These are phyloP conservation scores for Xylophagus ater DNA, from an alignment of 2,888 invertebrate species.

Conservation along the genomic window DNA sequence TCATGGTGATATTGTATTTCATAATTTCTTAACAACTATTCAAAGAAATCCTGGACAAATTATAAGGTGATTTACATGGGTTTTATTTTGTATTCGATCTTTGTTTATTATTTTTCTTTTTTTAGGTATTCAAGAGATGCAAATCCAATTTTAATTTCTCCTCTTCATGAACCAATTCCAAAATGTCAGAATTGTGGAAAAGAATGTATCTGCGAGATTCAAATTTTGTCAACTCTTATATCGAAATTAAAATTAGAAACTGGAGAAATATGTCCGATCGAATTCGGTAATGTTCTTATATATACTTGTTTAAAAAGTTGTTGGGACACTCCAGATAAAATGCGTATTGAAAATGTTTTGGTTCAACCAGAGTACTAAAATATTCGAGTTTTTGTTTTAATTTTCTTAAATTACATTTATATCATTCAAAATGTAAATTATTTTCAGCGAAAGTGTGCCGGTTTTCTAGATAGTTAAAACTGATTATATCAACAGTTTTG, in stretches of 20 bases:
- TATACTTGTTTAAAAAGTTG: conserved; percentile 78
- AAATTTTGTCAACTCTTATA: conserved; percentile 71
- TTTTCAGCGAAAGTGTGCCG: too few relatives aligned
- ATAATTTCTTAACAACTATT: conserved; percentile 62
- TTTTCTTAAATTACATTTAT: too few relatives aligned
- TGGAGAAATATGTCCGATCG: conserved; percentile 47
- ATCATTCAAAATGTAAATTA: too few relatives aligned
- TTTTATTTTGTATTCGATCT: too few relatives aligned
- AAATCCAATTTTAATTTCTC: conserved; percentile 57
- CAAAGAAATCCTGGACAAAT: conserved; percentile 71
- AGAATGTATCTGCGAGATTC: conserved; percentile 66
- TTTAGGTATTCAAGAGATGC: conserved; percentile 65
- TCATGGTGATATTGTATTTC: conserved; percentile 74
- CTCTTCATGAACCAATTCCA: conserved; percentile 43
- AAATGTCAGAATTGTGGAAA: conserved; percentile 61
- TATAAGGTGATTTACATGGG: conserved; percentile 54
- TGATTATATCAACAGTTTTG: too few relatives aligned
- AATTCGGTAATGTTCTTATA: conserved; percentile 77
- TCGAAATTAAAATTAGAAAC: conserved; percentile 52
- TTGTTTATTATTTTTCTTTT: conserved; percentile 13
- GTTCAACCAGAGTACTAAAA: conserved; percentile 57
- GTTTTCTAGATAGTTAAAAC: too few relatives aligned
- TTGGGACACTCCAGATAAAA: conserved; percentile 60
- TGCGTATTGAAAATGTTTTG: conserved; percentile 58
- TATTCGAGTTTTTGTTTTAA: not conserved